A percentile compares a stretch with the other conserved stretches of the same genome.
These are phyloP conservation scores for Entelurus aequoreus DNA, from an alignment of 2,113 vertebrate species.

Conservation along the genomic window DNA sequence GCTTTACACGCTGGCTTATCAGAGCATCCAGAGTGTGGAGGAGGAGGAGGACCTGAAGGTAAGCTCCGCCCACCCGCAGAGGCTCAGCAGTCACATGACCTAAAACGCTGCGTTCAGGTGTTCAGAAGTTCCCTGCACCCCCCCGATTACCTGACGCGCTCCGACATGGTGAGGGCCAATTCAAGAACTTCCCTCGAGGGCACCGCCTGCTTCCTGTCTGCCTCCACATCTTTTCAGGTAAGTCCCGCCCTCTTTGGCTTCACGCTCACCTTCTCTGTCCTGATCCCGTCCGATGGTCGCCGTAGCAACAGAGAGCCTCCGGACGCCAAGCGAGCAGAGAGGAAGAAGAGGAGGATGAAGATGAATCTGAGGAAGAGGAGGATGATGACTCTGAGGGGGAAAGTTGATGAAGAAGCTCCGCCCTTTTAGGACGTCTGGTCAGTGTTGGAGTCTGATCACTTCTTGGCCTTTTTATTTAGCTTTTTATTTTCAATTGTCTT, in stretches of 20 bases:
- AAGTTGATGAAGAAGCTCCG: background rate
- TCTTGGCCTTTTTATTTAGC: too few species aligned
- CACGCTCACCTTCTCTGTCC: too few species aligned
- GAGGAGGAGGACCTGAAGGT: constrained; percentile 95
- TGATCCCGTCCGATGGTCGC: background rate
- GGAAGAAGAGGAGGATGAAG: background rate
- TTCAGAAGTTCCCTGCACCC: constrained; percentile 9
- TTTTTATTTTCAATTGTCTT: too few species aligned
- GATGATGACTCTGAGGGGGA: background rate
- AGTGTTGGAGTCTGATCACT: too few species aligned
- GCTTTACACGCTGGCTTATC: constrained; percentile 86
- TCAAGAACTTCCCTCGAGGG: background rate
- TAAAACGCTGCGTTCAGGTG: background rate
- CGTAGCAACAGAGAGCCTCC: background rate
- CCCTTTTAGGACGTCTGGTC: too few species aligned
- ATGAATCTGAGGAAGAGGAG: background rate
- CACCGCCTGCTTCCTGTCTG: background rate
- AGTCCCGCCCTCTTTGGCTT: background rate
- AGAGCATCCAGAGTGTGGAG: constrained; percentile 90
- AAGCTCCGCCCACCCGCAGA: constrained; percentile 33
- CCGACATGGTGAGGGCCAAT: background rate
- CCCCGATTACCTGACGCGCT: background rate
- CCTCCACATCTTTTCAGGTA: background rate
- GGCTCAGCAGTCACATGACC: background rate
- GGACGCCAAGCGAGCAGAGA: background rate